These are phyloP conservation scores for Branchinecta sandiegonensis DNA, from an alignment of 2,888 invertebrate species.

Conservation along the genomic window DNA sequence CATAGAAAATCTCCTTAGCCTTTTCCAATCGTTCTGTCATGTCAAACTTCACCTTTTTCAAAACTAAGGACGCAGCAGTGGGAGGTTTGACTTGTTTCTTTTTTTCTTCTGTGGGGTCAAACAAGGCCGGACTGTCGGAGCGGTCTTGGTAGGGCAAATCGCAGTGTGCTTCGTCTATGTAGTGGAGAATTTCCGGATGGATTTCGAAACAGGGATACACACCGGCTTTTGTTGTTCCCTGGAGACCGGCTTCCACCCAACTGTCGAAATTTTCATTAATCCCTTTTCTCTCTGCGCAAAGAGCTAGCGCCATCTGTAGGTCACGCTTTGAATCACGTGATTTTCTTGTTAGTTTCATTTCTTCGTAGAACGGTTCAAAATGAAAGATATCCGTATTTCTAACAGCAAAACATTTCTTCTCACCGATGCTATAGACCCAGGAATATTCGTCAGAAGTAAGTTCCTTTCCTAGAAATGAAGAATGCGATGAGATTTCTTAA, in stretches of 20 bases:
- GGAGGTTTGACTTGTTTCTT: background rate
- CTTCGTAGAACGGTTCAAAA: slow-evolving; percentile 2
- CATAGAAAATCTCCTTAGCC: background rate
- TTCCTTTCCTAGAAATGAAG: background rate
- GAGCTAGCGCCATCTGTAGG: background rate
- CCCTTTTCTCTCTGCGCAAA: background rate
- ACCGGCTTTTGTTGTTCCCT: background rate
- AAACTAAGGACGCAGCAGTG: background rate
- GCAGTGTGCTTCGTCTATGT: slow-evolving; percentile 1
- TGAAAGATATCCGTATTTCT: background rate
- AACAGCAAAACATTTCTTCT: background rate
- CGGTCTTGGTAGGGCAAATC: background rate
- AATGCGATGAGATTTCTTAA: background rate
- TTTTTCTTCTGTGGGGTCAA: background rate
- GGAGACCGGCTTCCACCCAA: background rate
- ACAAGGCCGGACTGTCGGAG: background rate
- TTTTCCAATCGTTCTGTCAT: background rate
- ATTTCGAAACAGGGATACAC: background rate
- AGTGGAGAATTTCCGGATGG: background rate
- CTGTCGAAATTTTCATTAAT: background rate
- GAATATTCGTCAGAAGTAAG: background rate
- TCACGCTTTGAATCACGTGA: background rate
- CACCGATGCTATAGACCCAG: background rate
- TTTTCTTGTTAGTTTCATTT: slow-evolving; percentile 5
- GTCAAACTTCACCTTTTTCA: background rate